Evolutionary conservation across 1,140 invertebrate species (phyloP), one percentile per base, ranked within the genome.

Genomic region (Drosophila neocordata): DNA sequence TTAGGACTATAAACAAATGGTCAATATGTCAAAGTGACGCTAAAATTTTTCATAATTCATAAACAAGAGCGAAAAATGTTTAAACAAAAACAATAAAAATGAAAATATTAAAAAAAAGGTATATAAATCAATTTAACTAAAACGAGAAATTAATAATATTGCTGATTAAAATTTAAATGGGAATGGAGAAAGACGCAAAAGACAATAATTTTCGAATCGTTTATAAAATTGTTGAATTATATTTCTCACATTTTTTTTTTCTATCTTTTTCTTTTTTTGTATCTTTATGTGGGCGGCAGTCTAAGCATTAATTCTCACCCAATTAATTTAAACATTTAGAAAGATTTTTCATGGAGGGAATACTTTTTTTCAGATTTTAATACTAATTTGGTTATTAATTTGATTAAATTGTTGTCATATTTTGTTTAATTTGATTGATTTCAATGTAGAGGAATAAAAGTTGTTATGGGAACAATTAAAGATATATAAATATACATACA

Each of bases 1-100:
- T 67, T 70, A 58, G 27, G 67, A 72, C 58, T 20, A 76, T 65
- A 89, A 87, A 89, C 79, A 88, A 79, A 88, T 83, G 72, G 62
- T 59, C 83, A 88, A 89, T 88, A 71, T 84, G 83, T 83, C 84
- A 79, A 64, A 44, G 52, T 83, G 79, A 87, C 79, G 83, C 83
- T 79, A 88, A 85, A 65, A 82, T 82, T 68, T 57, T 63, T 57
- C 75, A 85, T 82, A 87, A 73, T 77, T 77, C 64, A 69, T 69
- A 83, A 79, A 66, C 64, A 48, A 20, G 7, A 48, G 41, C 41
- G 18, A 72, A 60, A 41, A 61, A 74, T 22, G 59, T 56, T 56
- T 69, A 48, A 48, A 48, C 15, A 18, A 44, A 44, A 56, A 44
- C 9, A 52, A 62, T 65, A 41, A 7, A 1, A 41, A 41, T 2